Percentiles rank a stretch among this genome's conserved stretches.
These are phyloP conservation scores for Aporrectodea caliginosa DNA, from an alignment of 1,140 invertebrate genomes.

Conservation along the genomic window DNA sequence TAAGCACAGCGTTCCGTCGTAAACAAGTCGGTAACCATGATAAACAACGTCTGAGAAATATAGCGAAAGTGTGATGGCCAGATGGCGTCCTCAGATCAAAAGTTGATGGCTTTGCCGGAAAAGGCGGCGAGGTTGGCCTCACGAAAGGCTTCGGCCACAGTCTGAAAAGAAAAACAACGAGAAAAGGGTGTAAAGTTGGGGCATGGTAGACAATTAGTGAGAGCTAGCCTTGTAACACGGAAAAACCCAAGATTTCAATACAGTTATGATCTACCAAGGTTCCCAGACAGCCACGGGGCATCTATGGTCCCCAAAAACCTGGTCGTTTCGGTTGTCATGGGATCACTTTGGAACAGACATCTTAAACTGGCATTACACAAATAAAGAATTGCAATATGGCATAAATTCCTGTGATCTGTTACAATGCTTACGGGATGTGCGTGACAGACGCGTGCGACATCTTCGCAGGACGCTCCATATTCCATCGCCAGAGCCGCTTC, in stretches of 20 bases:
- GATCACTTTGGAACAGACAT: not conserved
- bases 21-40: not conserved
- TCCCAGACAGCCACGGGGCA: not conserved
- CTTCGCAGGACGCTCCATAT: constrained; percentile 97
- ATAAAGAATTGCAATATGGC: not conserved
- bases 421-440: constrained; percentile 87
- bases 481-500: constrained; percentile 97
- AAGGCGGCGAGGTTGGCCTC: constrained; percentile 95
- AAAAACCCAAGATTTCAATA: not conserved
- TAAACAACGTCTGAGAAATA: not conserved
- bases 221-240: not conserved
- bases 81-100: constrained; percentile 55
- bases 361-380: not conserved
- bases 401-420: not conserved
- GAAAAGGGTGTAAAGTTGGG: too few relatives aligned
- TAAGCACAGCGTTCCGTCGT: not conserved
- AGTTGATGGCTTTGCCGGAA: constrained; percentile 97
- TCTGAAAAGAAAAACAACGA: constrained; percentile 67
- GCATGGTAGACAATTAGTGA: too few relatives aligned
- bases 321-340: not conserved
- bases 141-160: constrained; percentile 92
- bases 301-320: not conserved
- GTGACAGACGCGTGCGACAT: constrained; percentile 96
- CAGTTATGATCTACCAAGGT: not conserved
- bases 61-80: not conserved